Evolutionary conservation across 2,888 invertebrate genomes (phyloP), one percentile per base, ranked within the genome.

Genomic region (Apodemia zela): DNA sequence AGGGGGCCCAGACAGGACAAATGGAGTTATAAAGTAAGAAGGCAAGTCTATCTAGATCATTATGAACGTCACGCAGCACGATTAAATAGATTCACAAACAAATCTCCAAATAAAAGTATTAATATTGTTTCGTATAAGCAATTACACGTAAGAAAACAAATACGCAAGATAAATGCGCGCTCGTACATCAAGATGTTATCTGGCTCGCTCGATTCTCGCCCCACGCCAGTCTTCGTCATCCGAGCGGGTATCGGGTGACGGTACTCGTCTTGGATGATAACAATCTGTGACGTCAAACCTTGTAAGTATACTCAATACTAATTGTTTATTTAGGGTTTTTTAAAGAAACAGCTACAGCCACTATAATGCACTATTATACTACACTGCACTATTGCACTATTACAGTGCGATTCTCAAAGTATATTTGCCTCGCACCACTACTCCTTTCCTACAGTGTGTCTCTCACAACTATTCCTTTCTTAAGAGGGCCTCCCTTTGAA

Each of bases 111-210:
- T 49, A 21, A 54, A 54, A 54, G 25, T 21, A 54, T 21, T 60
- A 60, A 58, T 58, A 58, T 25, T 58, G 33, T 59, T 58, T 62
- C 62, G 57, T 13, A n/a, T 29, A 58, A 45, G 62, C 59, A 63
- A 63, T 63, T 63, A 63, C 59, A 66, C 66, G 68, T 68, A 71
- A 72, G 54, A 54, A 75, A 72, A 76, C 75, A 72, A 72, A 70
- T 66, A 63, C 67, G 71, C 18, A 45, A 80, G 84, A 85, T 83
- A 81, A 84, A 85, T 81, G 79, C 72, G 75, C 72, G 79, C 78
- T 79, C 82, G 78, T 80, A 77, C 79, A 77, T 80, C 81, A 78
- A 66, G 68, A 68, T 69, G 65, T 68, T 69, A 68, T 69, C 72
- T 67, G 68, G 67, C 67, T 61, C 69, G 69, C 66, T 68, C 68